phyloP scores from a whole-genome alignment of 2,113 vertebrate species.

The Scomber scombrus region DNA sequence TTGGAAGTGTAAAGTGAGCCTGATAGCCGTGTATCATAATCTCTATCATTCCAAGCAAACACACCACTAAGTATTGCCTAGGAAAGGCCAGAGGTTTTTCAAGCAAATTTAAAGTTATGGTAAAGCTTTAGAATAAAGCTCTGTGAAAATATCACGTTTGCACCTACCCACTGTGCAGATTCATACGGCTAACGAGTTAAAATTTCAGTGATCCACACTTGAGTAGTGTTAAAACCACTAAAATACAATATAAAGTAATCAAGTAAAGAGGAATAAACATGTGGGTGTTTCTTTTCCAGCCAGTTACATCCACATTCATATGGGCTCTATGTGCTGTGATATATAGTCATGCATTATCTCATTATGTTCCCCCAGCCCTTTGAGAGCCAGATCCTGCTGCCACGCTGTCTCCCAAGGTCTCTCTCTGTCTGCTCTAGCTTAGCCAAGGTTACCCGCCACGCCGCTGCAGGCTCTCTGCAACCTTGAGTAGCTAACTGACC shows the following conservation, averaged over 20 bases:
- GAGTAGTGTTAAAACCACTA: background rate
- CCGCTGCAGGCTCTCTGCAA: slow-evolving; percentile 83
- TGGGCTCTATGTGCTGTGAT: slow-evolving; percentile 52
- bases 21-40: too few species aligned
- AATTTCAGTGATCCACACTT: background rate
- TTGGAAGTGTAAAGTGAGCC: too few species aligned
- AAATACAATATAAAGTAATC: background rate
- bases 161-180: background rate
- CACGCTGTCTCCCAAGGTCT: slow-evolving; percentile 70
- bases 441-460: slow-evolving; percentile 89
- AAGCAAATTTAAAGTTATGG: too few species aligned
- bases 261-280: slow-evolving; percentile 4
- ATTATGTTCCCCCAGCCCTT: slow-evolving; percentile 71
- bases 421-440: slow-evolving; percentile 67
- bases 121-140: too few species aligned
- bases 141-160: too few species aligned
- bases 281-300: slow-evolving; percentile 21
- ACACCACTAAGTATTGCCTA: too few species aligned
- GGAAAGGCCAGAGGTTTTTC: too few species aligned
- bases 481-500: slow-evolving; percentile 93
- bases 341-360: slow-evolving; percentile 69
- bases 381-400: slow-evolving; percentile 67
- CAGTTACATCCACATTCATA: slow-evolving; percentile 36
- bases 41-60: too few species aligned
- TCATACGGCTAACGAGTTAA: background rate